Conservation (phyloP, 2,797 vertebrate genomes). For the Anisognathus igniventris region DNA sequence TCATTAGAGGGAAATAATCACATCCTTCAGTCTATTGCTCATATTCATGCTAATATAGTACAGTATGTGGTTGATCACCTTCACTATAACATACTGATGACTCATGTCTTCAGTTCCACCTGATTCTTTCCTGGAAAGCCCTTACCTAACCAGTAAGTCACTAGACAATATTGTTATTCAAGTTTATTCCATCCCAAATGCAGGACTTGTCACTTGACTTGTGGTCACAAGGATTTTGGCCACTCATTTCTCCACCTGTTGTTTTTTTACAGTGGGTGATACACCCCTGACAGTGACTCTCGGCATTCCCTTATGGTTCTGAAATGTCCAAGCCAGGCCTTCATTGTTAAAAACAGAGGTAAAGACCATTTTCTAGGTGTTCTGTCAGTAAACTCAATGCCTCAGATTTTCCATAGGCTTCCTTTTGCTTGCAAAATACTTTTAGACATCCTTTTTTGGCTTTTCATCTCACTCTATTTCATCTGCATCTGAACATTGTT, state of each 20-base stretch:
- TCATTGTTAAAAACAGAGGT: background rate
- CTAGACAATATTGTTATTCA: fast-evolving
- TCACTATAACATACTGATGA: background rate
- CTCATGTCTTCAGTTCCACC: background rate
- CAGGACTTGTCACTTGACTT: background rate
- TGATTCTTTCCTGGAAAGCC: background rate
- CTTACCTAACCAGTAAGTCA: background rate
- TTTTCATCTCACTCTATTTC: background rate
- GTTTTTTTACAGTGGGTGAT: background rate
- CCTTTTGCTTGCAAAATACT: background rate
- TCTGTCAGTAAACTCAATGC: background rate
- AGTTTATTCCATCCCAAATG: background rate
- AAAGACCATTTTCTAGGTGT: background rate
- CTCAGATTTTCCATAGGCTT: background rate
- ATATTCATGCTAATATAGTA: background rate
- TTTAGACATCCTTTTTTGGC: background rate
- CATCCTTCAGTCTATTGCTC: background rate
- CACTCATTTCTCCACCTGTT: background rate
- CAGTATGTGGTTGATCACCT: background rate
- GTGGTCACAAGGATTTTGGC: background rate
- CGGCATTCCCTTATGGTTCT: background rate
- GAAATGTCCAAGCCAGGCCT: background rate
- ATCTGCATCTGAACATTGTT: background rate
- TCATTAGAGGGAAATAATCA: background rate
- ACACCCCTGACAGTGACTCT: background rate